Conservation (phyloP, 2,797 vertebrate genomes). For the Catharus ustulatus region DNA sequence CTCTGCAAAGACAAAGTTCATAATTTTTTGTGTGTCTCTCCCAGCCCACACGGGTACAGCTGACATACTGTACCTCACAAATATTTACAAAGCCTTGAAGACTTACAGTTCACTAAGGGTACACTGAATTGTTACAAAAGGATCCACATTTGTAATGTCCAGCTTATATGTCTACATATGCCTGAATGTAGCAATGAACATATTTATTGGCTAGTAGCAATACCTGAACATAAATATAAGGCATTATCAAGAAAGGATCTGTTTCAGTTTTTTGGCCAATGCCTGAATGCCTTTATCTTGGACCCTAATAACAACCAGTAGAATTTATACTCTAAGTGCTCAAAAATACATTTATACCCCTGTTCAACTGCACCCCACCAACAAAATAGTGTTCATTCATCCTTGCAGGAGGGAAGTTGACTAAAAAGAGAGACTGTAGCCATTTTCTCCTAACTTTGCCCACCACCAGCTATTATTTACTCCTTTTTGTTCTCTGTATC, state of each 20-base stretch:
- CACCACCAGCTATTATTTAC: background rate
- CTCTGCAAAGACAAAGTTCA: background rate
- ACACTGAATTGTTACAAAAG: background rate
- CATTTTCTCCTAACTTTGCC: background rate
- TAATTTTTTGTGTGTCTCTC: background rate
- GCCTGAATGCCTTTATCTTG: background rate
- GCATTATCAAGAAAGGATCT: background rate
- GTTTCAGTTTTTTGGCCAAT: background rate
- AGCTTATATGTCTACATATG: background rate
- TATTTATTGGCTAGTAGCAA: background rate
- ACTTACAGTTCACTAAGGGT: background rate
- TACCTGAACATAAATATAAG: background rate
- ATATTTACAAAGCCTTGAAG: background rate
- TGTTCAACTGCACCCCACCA: background rate
- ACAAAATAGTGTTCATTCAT: background rate
- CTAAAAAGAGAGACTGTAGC: background rate
- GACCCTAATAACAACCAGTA: background rate
- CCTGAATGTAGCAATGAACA: background rate
- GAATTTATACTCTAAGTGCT: background rate
- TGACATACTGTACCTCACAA: background rate
- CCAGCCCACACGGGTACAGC: background rate
- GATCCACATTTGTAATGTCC: background rate
- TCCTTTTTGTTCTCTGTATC: background rate
- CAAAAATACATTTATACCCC: background rate
- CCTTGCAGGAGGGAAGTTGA: background rate